These are phyloP conservation scores for Napeogenes inachia DNA, from an alignment of 2,888 invertebrate genomes.

Conservation along the genomic window DNA sequence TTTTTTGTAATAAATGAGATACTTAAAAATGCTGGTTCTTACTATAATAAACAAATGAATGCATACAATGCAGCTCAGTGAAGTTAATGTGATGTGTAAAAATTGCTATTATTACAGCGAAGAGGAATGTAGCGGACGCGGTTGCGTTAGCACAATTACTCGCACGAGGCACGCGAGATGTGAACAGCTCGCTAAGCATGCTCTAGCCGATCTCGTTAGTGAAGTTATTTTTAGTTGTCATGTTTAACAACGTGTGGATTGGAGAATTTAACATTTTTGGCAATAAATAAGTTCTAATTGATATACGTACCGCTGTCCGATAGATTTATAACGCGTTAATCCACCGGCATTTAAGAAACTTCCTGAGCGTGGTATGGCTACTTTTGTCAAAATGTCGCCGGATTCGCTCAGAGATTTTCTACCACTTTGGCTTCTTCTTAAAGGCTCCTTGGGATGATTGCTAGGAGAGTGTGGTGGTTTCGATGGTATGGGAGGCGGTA, in stretches of 20 bases:
- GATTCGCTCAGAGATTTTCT: slow-evolving; percentile 75
- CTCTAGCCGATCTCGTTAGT: slow-evolving; percentile 50
- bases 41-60: slow-evolving; percentile 3
- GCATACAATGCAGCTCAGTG: slow-evolving; percentile 28
- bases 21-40: too few species aligned
- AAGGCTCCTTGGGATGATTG: slow-evolving; percentile 56
- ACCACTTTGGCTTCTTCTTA: slow-evolving; percentile 68
- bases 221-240: slow-evolving; percentile 41
- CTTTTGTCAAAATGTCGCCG: slow-evolving; percentile 90
- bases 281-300: background rate
- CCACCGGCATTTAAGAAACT: slow-evolving; percentile 91
- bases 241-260: background rate
- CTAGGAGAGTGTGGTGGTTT: slow-evolving; percentile 53
- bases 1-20: too few species aligned
- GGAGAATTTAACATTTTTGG: background rate
- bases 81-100: slow-evolving; percentile 40
- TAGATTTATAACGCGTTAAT: slow-evolving; percentile 85
- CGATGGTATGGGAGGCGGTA: slow-evolving; percentile 69
- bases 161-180: slow-evolving; percentile 64
- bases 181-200: slow-evolving; percentile 62
- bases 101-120: slow-evolving; percentile 32
- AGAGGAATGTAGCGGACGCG: slow-evolving; percentile 63
- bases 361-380: slow-evolving; percentile 90
- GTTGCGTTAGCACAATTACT: slow-evolving; percentile 62
- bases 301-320: slow-evolving; percentile 77